A percentile compares a stretch with the other conserved stretches of the same genome.
phyloP scores from a whole-genome alignment of 1,140 invertebrate species.

The Pseudomyrmex cubaensis region DNA sequence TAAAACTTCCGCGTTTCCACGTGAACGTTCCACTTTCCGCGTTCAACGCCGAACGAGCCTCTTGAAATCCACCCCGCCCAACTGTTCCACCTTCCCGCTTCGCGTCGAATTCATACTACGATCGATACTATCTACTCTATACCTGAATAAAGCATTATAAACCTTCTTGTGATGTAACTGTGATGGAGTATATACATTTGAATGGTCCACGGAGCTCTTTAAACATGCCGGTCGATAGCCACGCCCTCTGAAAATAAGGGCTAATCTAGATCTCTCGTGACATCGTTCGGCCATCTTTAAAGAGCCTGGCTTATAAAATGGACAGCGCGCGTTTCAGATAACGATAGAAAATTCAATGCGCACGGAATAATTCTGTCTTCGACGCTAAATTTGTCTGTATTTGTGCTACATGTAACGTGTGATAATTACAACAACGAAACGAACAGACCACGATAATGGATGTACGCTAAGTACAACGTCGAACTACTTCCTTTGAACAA shows the following conservation, averaged over 20 bases:
- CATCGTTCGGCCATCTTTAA: conserved; percentile 43
- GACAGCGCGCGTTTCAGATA: neutral
- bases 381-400: neutral
- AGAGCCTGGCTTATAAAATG: conserved; percentile 12
- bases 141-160: conserved; percentile 28
- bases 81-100: conserved; percentile 16
- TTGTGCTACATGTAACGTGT: neutral
- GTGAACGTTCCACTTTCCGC: conserved; percentile 47
- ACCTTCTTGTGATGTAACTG: conserved; percentile 6
- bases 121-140: conserved; percentile 46
- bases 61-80: conserved; percentile 17
- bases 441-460: neutral
- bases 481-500: conserved; percentile 29
- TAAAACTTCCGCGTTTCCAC: conserved; percentile 29
- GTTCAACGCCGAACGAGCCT: conserved; percentile 12
- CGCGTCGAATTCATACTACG: conserved; percentile 18
- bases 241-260: conserved; percentile 30
- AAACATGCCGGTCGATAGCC: conserved; percentile 32
- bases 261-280: neutral
- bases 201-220: conserved; percentile 26
- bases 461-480: neutral
- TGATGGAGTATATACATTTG: conserved; percentile 4
- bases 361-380: neutral
- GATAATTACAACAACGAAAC: neutral
- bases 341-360: neutral